phyloP scores from a whole-genome alignment of 2,888 invertebrate species.

The Hypselothyrea guttata region DNA sequence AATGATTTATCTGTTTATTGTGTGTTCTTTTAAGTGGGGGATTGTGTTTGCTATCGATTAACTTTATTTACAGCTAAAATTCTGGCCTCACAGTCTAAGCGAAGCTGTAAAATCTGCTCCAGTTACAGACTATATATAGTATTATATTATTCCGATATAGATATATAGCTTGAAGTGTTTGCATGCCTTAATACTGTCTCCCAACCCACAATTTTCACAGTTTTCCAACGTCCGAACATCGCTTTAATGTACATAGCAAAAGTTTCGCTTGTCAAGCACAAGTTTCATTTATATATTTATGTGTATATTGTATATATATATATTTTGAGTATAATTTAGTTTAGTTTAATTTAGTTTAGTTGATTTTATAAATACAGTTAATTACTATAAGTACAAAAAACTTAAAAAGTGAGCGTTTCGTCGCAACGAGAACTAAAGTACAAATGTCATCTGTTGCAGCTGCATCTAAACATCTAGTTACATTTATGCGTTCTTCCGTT shows the following conservation, averaged over 20 bases:
- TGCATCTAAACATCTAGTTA: slow-evolving; percentile 36
- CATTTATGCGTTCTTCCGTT: slow-evolving; percentile 15
- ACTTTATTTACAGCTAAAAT: slow-evolving; percentile 52
- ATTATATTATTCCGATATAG: slow-evolving; percentile 10
- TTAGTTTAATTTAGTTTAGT: slow-evolving; percentile 12
- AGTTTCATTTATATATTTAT: slow-evolving; percentile 1
- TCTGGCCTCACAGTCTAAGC: slow-evolving; percentile 36
- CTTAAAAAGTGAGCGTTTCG: slow-evolving; percentile 66
- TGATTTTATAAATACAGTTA: slow-evolving; percentile 52
- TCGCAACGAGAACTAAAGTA: slow-evolving; percentile 44
- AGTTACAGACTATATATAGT: slow-evolving; percentile 24
- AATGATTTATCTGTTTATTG: slow-evolving; percentile 24
- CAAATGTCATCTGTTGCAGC: slow-evolving; percentile 29
- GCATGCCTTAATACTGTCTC: slow-evolving; percentile 45
- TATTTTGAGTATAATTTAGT: neutral
- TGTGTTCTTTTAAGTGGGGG: slow-evolving; percentile 17
- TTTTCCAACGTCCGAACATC: slow-evolving; percentile 23
- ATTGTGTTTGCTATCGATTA: slow-evolving; percentile 3
- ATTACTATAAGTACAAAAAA: slow-evolving; percentile 66
- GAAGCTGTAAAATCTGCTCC: slow-evolving; percentile 56
- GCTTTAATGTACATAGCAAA: slow-evolving; percentile 52
- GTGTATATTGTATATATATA: too few species aligned
- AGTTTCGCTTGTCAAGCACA: slow-evolving; percentile 12
- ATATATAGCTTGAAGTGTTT: slow-evolving; percentile 9
- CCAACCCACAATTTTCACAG: slow-evolving; percentile 15